These are phyloP conservation scores for Lytechinus variegatus DNA, from an alignment of 35 echinoderm and acorn worm species.

Conservation along the genomic window DNA sequence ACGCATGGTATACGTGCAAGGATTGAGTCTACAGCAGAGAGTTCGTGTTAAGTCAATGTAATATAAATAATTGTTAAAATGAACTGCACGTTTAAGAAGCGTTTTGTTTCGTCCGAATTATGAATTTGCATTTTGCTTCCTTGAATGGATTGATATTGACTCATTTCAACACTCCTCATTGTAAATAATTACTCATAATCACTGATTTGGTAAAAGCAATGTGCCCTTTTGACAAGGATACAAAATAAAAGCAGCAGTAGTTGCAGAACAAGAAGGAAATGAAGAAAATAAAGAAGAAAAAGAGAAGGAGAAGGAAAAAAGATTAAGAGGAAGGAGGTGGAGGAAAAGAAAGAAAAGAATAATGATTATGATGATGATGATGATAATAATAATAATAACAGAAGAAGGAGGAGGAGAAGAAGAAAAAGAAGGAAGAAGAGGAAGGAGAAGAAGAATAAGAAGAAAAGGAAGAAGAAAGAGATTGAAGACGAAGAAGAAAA, in stretches of 20 bases:
- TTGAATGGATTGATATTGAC: no score
- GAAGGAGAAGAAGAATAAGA: not conserved
- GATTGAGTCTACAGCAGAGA: not conserved
- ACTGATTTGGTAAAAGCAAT: not conserved
- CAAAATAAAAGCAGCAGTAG: not conserved
- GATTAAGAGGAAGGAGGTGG: not conserved
- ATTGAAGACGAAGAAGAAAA: not conserved
- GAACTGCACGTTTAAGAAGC: not conserved
- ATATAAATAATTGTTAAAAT: not conserved
- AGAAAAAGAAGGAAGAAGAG: not conserved
- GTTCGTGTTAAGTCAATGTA: not conserved
- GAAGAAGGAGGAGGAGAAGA: not conserved
- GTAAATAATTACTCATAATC: not conserved
- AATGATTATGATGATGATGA: not conserved
- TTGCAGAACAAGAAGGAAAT: not conserved
- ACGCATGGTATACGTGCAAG: not conserved
- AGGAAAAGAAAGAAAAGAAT: not conserved
- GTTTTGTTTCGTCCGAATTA: not conserved
- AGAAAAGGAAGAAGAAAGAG: no score
- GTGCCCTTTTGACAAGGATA: not conserved
- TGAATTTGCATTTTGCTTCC: not conserved
- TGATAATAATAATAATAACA: not conserved
- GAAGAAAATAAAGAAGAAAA: conserved; percentile 16
- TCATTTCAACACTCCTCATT: not conserved
- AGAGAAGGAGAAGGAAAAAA: not conserved